phyloP scores from a whole-genome alignment of 37 sponge, comb jelly and placozoan species.

The Cliona cf. orientalis region DNA sequence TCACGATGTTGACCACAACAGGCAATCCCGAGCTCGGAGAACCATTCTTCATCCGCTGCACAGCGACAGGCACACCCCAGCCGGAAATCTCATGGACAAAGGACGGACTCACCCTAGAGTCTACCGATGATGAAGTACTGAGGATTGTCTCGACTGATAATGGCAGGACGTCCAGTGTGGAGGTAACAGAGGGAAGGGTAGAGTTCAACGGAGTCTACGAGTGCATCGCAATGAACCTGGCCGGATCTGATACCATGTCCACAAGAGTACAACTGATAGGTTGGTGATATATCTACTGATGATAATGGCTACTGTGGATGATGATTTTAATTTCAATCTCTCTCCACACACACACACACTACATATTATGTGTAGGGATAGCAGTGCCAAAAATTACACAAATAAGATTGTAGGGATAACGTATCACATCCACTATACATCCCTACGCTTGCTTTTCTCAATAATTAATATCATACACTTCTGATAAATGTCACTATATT shows the following conservation, averaged over 20 bases:
- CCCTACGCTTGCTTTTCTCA: too few relatives aligned
- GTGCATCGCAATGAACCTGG: background rate
- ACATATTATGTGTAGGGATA: too few relatives aligned
- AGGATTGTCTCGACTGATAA: background rate
- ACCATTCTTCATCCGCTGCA: background rate
- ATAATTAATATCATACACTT: too few relatives aligned
- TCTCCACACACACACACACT: too few relatives aligned
- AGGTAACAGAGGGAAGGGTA: background rate
- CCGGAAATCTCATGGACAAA: constrained; percentile 25
- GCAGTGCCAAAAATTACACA: too few relatives aligned
- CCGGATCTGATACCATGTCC: background rate
- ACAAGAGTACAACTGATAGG: background rate
- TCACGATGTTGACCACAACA: background rate
- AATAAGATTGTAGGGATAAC: too few relatives aligned
- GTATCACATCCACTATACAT: too few relatives aligned
- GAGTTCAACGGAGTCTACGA: background rate
- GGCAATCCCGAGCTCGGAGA: constrained; percentile 13
- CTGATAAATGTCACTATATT: too few relatives aligned
- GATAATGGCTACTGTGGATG: too few relatives aligned
- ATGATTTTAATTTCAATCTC: too few relatives aligned
- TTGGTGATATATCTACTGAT: background rate
- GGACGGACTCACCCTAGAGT: background rate
- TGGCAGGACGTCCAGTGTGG: background rate
- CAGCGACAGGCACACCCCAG: constrained; percentile 8
- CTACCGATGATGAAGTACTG: background rate